Percentiles rank a stretch among this genome's conserved stretches.
phyloP scores from a whole-genome alignment of 2,888 invertebrate species.

The Lysandra bellargus region DNA sequence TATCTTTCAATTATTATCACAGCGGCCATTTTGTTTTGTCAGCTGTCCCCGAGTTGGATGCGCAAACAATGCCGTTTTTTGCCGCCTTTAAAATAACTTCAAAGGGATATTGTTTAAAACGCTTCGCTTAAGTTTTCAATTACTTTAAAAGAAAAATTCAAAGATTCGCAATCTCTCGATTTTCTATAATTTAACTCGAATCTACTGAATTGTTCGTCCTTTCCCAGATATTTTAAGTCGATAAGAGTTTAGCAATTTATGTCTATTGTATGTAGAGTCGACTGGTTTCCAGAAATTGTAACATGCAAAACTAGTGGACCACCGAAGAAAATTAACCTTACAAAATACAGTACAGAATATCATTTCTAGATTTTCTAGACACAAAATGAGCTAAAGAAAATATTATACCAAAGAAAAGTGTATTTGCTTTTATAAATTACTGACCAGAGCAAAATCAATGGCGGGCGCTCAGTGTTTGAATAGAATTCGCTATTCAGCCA shows the following conservation, averaged over 20 bases:
- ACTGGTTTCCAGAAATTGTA: background rate
- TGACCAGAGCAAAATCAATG: slow-evolving; percentile 38
- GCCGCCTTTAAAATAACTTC: background rate
- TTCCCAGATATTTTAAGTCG: background rate
- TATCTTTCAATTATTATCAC: slow-evolving; percentile 44
- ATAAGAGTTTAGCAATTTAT: slow-evolving; percentile 7
- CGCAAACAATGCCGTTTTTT: slow-evolving; percentile 17
- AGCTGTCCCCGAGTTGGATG: slow-evolving; percentile 32
- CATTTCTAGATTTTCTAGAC: background rate
- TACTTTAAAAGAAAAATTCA: background rate
- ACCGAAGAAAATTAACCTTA: background rate
- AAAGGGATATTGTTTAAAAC: slow-evolving; percentile 21
- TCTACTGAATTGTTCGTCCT: background rate
- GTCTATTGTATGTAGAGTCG: background rate
- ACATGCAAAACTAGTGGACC: background rate
- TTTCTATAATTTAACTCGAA: background rate
- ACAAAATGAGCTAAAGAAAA: slow-evolving; percentile 13
- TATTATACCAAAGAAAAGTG: slow-evolving; percentile 33
- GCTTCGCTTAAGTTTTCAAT: background rate
- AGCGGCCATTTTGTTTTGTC: slow-evolving; percentile 41
- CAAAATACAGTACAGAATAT: background rate
- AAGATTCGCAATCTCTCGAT: slow-evolving; percentile 1
- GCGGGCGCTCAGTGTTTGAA: slow-evolving; percentile 31
- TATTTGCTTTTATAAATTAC: slow-evolving; percentile 40
- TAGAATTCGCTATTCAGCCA: slow-evolving; percentile 33